Base-by-base conservation (phyloP, 2,113 vertebrate species). In the Hyla sarda region DNA sequence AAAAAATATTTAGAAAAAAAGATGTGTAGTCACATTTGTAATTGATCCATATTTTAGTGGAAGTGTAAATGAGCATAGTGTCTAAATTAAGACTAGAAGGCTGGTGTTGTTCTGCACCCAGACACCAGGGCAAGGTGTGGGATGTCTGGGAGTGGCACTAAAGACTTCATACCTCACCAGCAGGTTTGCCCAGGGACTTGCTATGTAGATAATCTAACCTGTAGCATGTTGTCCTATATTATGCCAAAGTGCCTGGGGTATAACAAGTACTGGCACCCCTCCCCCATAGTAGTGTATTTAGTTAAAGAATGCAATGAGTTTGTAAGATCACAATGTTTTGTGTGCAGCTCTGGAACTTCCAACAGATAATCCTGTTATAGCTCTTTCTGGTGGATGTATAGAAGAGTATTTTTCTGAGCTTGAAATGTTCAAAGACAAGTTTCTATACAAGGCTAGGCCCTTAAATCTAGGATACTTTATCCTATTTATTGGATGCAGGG, bases 311-410 rank as follows among this genome's bases (percentile, higher is more conserved):
- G 71, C 52, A 25, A 23, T 76, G 37, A 76, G 34, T 84, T 69
- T 69, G 56, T 69, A 41, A 72, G 50, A 71, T 47, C 32, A 77
- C 58, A 48, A 30, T 76, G 78, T 81, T 79, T 73, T 82, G 78
- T 78, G 17, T 11, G 0, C 60, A 7, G 82, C 86, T 82, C 74
- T 30, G 25, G 19, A 48, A 88, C 71, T 88, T 83, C 88, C 72
- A 89, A 83, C 21, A 88, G 83, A 87, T 56, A 88, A 90, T 89
- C 87, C 89, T 85, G 88, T 25, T 88, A 47, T 48, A 88, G 88
- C 85, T 85, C 83, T 32, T 80, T 17, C 84, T 82, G 69, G 82
- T 88, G 82, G 71, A 89, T 56, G 80, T 76, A 7, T 76, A 83
- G 52, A 0, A 76, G 88, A 87, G 80, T 82, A 83, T 9, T 19